These are phyloP conservation scores for Bruchidius siliquastri DNA, from an alignment of 2,888 invertebrate species.

Conservation along the genomic window DNA sequence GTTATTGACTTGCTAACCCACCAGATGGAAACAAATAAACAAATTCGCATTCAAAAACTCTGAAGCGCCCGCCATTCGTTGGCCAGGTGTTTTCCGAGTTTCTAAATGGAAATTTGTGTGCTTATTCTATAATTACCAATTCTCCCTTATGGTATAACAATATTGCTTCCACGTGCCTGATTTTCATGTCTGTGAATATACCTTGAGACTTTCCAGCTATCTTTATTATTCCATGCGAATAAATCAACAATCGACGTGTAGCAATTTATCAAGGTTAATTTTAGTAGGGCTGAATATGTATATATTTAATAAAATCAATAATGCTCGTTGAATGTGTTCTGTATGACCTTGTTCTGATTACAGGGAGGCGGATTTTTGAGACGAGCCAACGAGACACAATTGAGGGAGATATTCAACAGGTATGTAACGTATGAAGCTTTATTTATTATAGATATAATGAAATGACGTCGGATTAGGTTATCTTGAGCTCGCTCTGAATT, in stretches of 20 bases:
- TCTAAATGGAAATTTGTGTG: too few relatives aligned
- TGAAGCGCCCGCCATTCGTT: too few relatives aligned
- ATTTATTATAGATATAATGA: neutral
- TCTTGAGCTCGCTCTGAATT: too few relatives aligned
- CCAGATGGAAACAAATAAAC: too few relatives aligned
- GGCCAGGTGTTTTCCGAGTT: too few relatives aligned
- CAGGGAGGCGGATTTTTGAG: slow-evolving; percentile 80
- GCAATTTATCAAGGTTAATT: neutral
- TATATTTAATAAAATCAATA: neutral
- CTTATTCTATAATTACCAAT: too few relatives aligned
- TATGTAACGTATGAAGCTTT: slow-evolving; percentile 63
- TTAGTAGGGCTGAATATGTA: neutral
- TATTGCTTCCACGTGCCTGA: too few relatives aligned
- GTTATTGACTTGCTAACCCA: too few relatives aligned
- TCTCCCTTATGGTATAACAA: too few relatives aligned
- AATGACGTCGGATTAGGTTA: too few relatives aligned
- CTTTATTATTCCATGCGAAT: neutral
- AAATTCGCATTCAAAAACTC: too few relatives aligned
- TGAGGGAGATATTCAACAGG: slow-evolving; percentile 85
- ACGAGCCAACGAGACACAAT: slow-evolving; percentile 81
- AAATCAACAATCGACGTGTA: neutral
- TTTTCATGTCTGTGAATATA: too few relatives aligned
- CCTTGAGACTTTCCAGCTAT: neutral
- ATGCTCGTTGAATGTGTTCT: neutral
- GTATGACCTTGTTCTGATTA: slow-evolving; percentile 13